phyloP scores from a whole-genome alignment of 2,113 vertebrate species.

The Eonycteris spelaea region DNA sequence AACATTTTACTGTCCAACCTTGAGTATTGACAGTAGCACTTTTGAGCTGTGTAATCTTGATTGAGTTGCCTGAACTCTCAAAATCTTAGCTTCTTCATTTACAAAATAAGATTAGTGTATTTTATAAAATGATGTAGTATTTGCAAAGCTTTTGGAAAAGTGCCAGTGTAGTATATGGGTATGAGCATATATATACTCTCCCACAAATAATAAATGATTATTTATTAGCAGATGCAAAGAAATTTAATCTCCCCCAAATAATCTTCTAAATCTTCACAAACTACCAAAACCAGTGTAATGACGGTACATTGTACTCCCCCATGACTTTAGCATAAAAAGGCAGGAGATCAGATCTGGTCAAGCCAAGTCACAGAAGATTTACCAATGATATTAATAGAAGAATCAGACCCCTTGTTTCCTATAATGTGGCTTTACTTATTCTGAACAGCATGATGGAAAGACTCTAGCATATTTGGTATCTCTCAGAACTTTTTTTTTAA shows the following conservation, averaged over 20 bases:
- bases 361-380: not conserved
- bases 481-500: not conserved
- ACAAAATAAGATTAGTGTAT: not conserved
- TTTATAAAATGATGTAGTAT: not conserved
- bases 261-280: not conserved
- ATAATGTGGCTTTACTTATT: not conserved
- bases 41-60: not conserved
- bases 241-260: not conserved
- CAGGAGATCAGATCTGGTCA: not conserved
- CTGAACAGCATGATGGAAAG: not conserved
- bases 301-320: rapidly evolving
- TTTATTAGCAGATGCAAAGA: not conserved
- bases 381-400: not conserved
- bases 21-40: not conserved
- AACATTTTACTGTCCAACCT: not conserved
- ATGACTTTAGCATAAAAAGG: not conserved
- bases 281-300: not conserved
- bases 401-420: not conserved
- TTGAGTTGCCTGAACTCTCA: not conserved
- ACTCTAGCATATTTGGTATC: not conserved
- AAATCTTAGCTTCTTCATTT: not conserved
- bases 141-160: not conserved
- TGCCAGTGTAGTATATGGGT: not conserved
- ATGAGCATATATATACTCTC: not conserved
- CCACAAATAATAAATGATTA: not conserved